Percentiles rank a stretch among this genome's conserved stretches.
Conservation (phyloP, 2,797 vertebrate species). For the Clarias pachynema region DNA sequence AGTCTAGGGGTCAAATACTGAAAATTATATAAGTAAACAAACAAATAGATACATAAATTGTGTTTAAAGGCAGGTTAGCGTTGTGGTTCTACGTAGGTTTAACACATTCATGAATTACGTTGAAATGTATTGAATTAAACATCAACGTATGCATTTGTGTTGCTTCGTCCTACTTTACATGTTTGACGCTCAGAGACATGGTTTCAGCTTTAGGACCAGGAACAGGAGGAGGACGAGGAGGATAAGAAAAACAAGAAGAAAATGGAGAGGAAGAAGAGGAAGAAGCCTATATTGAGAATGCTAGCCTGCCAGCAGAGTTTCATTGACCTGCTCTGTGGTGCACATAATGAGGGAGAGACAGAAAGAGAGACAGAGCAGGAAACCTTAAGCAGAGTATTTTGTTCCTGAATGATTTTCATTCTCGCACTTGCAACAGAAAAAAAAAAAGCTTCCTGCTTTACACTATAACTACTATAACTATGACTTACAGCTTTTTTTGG, state of each 20-base stretch:
- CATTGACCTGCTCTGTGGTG: neutral
- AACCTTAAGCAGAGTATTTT: neutral
- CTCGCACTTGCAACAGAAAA: neutral
- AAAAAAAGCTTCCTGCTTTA: neutral
- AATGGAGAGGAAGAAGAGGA: neutral
- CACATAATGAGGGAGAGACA: neutral
- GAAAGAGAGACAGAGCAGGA: no score
- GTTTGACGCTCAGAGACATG: neutral
- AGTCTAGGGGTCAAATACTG: neutral
- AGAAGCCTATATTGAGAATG: neutral
- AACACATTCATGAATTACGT: neutral
- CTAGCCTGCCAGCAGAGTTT: neutral
- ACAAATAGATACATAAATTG: neutral
- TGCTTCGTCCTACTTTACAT: neutral
- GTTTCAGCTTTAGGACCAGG: neutral
- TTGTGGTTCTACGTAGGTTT: neutral
- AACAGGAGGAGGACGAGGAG: neutral
- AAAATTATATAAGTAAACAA: neutral
- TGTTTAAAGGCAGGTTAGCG: neutral
- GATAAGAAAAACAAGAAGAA: neutral
- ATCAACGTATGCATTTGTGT: neutral
- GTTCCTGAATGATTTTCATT: neutral
- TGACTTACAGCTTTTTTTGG: neutral
- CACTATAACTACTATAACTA: neutral
- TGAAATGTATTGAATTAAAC: neutral